Evolutionary conservation across 1,140 invertebrate species (phyloP).

Genomic region (Drosophila orena): DNA sequence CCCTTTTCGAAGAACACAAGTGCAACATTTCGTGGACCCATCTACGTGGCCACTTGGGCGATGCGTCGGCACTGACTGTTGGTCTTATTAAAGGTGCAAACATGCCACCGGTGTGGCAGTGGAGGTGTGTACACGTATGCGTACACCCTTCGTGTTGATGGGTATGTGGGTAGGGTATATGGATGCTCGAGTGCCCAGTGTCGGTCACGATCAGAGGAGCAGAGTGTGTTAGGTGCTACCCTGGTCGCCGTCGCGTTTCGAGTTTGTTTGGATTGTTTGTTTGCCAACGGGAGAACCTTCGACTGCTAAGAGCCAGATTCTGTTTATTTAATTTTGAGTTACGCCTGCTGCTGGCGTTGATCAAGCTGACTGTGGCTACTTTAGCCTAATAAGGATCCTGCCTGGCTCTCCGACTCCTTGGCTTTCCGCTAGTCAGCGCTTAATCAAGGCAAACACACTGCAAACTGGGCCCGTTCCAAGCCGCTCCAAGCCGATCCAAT

Average conservation of each 20-base stretch:
- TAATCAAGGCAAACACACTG: slow-evolving; percentile 72
- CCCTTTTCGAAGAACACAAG: slow-evolving; percentile 36
- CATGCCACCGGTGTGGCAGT: slow-evolving; percentile 75
- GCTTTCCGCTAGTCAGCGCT: slow-evolving; percentile 62
- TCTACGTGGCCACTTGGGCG: slow-evolving; percentile 28
- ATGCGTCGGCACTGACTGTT: slow-evolving; percentile 70
- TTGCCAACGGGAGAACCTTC: slow-evolving; percentile 54
- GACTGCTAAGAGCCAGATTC: slow-evolving; percentile 53
- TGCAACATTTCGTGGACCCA: slow-evolving; percentile 39
- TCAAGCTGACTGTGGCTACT: slow-evolving; percentile 51
- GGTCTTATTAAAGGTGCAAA: slow-evolving; percentile 84
- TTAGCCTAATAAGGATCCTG: slow-evolving; percentile 65
- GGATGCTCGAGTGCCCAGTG: slow-evolving; percentile 11
- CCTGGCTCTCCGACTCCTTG: slow-evolving; percentile 5
- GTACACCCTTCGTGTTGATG: neutral
- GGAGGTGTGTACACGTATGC: neutral
- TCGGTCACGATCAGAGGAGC: slow-evolving; percentile 74
- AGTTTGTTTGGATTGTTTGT: slow-evolving; percentile 74
- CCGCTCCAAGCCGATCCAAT: slow-evolving; percentile 4
- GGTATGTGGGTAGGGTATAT: neutral
- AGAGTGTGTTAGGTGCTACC: slow-evolving; percentile 56
- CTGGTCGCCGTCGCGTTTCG: slow-evolving; percentile 53
- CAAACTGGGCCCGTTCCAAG: neutral
- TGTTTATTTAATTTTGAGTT: slow-evolving; percentile 76
- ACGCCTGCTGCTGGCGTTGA: slow-evolving; percentile 34